Base-by-base conservation (phyloP, 1,140 invertebrate genomes). In the Lucilia cuprina region DNA sequence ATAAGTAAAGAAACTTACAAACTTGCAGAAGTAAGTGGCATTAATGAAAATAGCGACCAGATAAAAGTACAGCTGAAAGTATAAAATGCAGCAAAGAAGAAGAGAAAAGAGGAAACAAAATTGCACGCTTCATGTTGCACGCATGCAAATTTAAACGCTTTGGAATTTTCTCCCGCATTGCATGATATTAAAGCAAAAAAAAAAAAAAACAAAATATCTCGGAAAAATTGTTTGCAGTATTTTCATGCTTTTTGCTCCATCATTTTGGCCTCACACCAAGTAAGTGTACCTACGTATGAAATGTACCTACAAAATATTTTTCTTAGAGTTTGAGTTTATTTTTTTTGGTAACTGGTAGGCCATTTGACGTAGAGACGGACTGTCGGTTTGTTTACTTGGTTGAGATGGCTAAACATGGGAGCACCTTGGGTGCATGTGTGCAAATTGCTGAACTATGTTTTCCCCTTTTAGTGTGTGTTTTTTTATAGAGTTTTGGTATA, bases 61-160 rank as follows among this genome's bases (percentile, higher is more conserved):
- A 21, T 21, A 70, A 70, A 70, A 70, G 65, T 70, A n/a, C 55
- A 60, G 55, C 55, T 60, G 55, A 2, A 60, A 60, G 7, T n/a
- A 60, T n/a, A 0, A n/a, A 60, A 60, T n/a, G n/a, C 14, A n/a
- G 55, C 14, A n/a, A n/a, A 17, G n/a, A 7, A 60, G 55, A 70
- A 21, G 9, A 21, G 8, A 19, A 21, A 25, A 70, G 19, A 80
- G 35, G 47, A 80, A 80, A 78, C 17, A 78, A 49, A 80, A 80
- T 80, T 80, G 77, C 77, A 80, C 77, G 77, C 77, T 80, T 80
- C 77, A 80, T 80, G 77, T 80, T 80, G 77, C 77, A 80, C 77
- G 77, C 77, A 80, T 80, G 77, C 77, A 80, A 80, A 80, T 80
- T 80, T 80, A 80, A 80, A 80, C 77, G 77, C 77, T 80, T 80